phyloP scores from a whole-genome alignment of 2,113 vertebrate genomes.

The Sylvia atricapilla region DNA sequence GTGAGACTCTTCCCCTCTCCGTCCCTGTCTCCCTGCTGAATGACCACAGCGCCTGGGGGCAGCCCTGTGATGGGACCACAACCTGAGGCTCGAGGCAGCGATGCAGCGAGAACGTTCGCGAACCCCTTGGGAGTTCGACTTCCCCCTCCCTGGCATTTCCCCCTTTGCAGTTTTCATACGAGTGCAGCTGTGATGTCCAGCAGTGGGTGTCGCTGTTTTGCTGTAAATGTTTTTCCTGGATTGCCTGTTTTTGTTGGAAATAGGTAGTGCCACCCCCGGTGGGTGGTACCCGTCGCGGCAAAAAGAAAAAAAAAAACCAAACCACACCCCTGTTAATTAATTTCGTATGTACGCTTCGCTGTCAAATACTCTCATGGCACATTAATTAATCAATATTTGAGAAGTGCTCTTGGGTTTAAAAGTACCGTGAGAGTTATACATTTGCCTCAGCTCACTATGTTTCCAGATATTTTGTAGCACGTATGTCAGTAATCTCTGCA shows the following conservation, averaged over 20 bases:
- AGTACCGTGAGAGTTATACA: background rate
- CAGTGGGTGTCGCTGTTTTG: background rate
- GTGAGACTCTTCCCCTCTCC: background rate
- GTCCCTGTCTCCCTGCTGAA: background rate
- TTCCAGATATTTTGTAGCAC: background rate
- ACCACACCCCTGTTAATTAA: background rate
- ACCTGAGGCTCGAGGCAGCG: background rate
- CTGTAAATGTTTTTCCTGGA: background rate
- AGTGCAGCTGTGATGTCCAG: background rate
- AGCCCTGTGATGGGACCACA: no score
- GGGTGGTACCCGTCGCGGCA: background rate
- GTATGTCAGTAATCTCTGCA: background rate
- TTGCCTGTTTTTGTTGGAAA: background rate
- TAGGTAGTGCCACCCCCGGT: background rate
- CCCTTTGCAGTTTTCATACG: background rate
- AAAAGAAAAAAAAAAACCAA: background rate
- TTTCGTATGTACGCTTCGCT: background rate
- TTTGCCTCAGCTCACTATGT: background rate
- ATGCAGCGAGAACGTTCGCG: background rate
- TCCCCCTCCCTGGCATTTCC: rapidly evolving
- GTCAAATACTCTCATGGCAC: background rate
- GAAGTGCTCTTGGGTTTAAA: background rate
- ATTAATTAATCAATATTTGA: background rate
- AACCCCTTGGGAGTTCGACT: background rate
- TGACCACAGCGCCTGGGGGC: no score